A percentile compares a stretch with the other conserved stretches of the same genome.
phyloP scores from a whole-genome alignment of 2,888 invertebrate genomes.

The Pteria penguin region DNA sequence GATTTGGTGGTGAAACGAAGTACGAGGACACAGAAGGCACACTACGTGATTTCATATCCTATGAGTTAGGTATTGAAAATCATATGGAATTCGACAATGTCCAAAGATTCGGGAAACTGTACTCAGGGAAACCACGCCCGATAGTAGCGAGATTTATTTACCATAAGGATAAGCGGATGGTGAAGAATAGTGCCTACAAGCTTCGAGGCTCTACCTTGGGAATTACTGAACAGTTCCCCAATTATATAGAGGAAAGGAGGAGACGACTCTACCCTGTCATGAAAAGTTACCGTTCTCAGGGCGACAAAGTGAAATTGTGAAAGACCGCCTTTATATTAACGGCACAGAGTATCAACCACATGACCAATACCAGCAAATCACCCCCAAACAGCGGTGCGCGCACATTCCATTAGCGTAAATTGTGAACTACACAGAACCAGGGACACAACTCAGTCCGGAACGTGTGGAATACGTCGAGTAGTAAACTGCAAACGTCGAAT shows the following conservation, averaged over 20 bases:
- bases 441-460: too few species aligned
- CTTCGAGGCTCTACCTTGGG: neutral
- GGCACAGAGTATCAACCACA: too few species aligned
- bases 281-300: neutral
- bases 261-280: neutral
- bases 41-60: neutral
- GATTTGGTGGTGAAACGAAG: too few species aligned
- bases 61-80: neutral
- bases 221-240: conserved; percentile 5
- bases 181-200: neutral
- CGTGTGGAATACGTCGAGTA: too few species aligned
- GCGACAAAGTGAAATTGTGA: neutral
- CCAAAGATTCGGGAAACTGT: neutral
- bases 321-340: neutral
- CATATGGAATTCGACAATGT: neutral
- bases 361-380: too few species aligned
- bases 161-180: neutral
- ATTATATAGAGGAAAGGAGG: neutral
- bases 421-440: too few species aligned
- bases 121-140: neutral
- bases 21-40: neutral
- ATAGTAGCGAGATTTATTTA: conserved; percentile 1
- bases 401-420: too few species aligned
- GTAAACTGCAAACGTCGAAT: too few species aligned
- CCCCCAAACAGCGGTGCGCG: too few species aligned